Base-by-base conservation (phyloP, 2,888 invertebrate genomes). In the Sacculina carcini region DNA sequence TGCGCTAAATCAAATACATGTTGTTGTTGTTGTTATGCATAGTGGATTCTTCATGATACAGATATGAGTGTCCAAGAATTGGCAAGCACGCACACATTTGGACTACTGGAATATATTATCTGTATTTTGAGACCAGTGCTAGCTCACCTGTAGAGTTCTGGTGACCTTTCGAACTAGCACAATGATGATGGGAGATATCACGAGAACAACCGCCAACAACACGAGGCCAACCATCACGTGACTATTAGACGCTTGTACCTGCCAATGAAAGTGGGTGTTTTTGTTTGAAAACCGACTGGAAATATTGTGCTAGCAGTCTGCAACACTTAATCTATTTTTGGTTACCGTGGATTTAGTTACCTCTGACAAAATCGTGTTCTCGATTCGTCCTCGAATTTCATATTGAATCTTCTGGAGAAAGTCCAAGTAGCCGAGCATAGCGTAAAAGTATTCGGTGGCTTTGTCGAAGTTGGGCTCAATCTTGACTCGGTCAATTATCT, bases 141-240 rank as follows among this genome's bases (percentile, higher is more conserved):
- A n/a, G n/a, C n/a, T 55, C 59, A 72, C 73, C 68, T 74, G 71
- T 59, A 73, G 71, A 1, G 72, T 73, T 47, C 65, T 60, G 1
- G 72, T 70, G 1, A 71, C 70, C 56, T 71, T 69, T 26, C 66
- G 61, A 12, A 73, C 62, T 14, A 73, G 61, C 32, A 70, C 58
- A 7, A 74, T 66, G 47, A 73, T 68, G 9, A 72, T 59, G 0
- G 73, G 73, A 0, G 71, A 68, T 0, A 72, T 68, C 46, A 70
- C 58, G 19, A 73, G 58, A 1, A 73, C 71, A 0, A 71, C 56
- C 1, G 65, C 63, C 2, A 74, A 61, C 23, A 73, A 63, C 0
- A 61, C 60, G 4, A 70, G 65, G 1, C 73, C 71, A 2, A 71
- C 61, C 1, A 63, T 65, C 55, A 54, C 53, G 47, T 53, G 53